Evolutionary conservation across 2,113 vertebrate genomes (phyloP), one percentile per base, ranked within the genome.

Genomic region (Lathamus discolor): DNA sequence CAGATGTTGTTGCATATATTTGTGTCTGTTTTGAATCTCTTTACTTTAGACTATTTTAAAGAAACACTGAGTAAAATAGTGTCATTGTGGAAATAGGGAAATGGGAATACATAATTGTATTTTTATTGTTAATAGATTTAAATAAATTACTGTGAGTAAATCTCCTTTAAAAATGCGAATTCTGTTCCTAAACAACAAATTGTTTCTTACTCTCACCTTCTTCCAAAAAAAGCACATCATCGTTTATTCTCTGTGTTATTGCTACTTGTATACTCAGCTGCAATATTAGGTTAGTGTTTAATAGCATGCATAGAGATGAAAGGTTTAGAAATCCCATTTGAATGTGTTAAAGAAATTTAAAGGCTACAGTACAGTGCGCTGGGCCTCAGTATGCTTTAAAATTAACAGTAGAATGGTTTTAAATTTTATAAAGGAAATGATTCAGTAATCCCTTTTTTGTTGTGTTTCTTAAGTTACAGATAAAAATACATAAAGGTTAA

Each of bases 231-330:
- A 43, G 1, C 23, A 64, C 23, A 62, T 48, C 9, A 52, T 51
- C 83, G 84, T 83, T 73, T 80, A 15, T 94, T 90, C 27, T 78
- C 39, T 88, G 2, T 41, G 10, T 12, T 86, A 9, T 75, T 91
- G 48, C 44, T 86, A 10, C 24, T 84, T 94, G 51, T 68, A 82
- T 73, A 72, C 24, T 74, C 35, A 94, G 31, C 80, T 79, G 37
- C 68, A 88, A 77, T 93, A 92, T 80, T 83, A 78, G 44, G 69
- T 85, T 92, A 87, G 44, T 72, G 29, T 75, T 90, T 83, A 86
- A 92, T 23, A 79, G 48, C 29, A 72, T 78, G 35, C 24, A 49
- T 10, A 57, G 35, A 39, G 61, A 44, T 64, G 76, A 48, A 84
- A 92, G 33, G 2, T 90, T 95, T 92, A 68, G 64, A 83, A 55